phyloP scores from a whole-genome alignment of 2,113 vertebrate genomes.

The Silurus meridionalis region DNA sequence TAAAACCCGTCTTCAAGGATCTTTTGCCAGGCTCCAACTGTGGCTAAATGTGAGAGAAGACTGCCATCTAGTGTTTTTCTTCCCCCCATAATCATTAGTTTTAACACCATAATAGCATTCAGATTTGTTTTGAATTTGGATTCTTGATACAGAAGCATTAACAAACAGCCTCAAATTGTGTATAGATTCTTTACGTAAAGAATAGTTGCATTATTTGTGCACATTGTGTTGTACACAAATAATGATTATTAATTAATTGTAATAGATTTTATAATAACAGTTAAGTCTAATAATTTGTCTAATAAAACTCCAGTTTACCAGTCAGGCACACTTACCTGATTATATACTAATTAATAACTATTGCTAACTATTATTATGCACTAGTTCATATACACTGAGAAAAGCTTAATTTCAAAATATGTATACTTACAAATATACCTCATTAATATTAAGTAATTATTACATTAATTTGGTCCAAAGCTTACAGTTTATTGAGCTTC shows the following conservation, averaged over 20 bases:
- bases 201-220: neutral
- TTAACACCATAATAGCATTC: neutral
- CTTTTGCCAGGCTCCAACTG: neutral
- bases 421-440: neutral
- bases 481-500: neutral
- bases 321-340: neutral
- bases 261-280: neutral
- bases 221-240: neutral
- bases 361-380: neutral
- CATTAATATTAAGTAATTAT: neutral
- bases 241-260: neutral
- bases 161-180: neutral
- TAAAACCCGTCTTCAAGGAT: neutral
- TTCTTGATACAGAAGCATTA: neutral
- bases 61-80: constrained; percentile 38
- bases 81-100: neutral
- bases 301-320: neutral
- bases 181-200: neutral
- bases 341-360: neutral
- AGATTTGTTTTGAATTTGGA: neutral
- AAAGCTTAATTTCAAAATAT: neutral
- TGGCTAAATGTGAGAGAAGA: constrained; percentile 5
- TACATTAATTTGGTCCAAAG: neutral
- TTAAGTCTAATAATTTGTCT: neutral
- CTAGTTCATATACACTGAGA: neutral